phyloP scores from a whole-genome alignment of 2,888 invertebrate genomes.

The Drosophila nr. medialis region DNA sequence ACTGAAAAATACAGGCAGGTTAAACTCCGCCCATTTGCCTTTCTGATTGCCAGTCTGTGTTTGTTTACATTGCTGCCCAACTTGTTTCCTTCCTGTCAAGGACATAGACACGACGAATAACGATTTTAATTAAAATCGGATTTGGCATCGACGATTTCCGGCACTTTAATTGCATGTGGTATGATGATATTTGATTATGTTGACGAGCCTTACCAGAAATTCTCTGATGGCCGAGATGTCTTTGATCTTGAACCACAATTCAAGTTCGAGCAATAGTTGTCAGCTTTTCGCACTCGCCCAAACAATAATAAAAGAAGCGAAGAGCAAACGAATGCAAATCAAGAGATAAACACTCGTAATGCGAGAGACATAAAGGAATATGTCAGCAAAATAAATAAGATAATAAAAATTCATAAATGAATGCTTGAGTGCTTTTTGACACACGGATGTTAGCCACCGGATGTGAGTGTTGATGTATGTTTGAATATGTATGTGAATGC shows the following conservation, averaged over 20 bases:
- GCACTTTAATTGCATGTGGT: constrained; percentile 73
- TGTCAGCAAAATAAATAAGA: constrained; percentile 38
- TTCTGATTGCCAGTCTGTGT: constrained; percentile 34
- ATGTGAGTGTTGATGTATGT: constrained; percentile 41
- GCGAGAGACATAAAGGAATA: constrained; percentile 13
- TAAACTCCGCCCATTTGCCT: constrained; percentile 9
- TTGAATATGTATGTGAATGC: constrained; percentile 12
- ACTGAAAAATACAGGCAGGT: not conserved
- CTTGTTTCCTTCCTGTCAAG: constrained; percentile 68
- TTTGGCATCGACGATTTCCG: constrained; percentile 77
- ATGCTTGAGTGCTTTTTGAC: constrained; percentile 71
- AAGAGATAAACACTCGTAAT: not conserved
- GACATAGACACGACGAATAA: constrained; percentile 54
- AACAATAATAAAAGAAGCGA: constrained; percentile 11
- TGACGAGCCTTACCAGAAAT: constrained; percentile 9
- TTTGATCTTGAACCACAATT: constrained; percentile 57
- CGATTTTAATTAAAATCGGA: constrained; percentile 80
- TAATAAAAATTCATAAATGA: constrained; percentile 79
- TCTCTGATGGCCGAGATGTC: constrained; percentile 21
- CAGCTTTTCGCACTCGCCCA: constrained; percentile 37
- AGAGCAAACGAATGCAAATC: not conserved
- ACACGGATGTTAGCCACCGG: constrained; percentile 72
- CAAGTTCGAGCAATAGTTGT: constrained; percentile 51
- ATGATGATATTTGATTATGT: constrained; percentile 68
- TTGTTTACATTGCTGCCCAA: constrained; percentile 56